Evolutionary conservation across 1,140 invertebrate species (phyloP).

Genomic region (Ditylenchus dipsaci): DNA sequence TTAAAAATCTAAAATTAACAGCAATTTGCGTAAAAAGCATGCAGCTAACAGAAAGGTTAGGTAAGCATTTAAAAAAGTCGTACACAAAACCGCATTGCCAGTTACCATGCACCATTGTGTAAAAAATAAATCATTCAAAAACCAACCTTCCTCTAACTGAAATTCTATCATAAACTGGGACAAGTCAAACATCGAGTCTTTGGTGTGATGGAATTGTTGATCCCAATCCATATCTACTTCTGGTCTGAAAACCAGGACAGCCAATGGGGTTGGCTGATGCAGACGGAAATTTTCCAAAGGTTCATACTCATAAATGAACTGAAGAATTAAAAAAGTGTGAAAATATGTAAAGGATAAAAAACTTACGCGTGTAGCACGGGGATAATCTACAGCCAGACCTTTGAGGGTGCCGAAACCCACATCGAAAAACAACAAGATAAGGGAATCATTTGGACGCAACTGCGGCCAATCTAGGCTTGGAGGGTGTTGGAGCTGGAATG

Average conservation of each 20-base stretch:
- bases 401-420: constrained; percentile 50
- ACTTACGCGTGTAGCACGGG: constrained; percentile 40
- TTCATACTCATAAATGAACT: constrained; percentile 30
- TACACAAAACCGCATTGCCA: background rate
- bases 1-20: no score
- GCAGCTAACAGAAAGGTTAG: no score
- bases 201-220: background rate
- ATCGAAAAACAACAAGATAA: constrained; percentile 44
- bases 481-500: constrained; percentile 37
- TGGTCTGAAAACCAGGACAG: constrained; percentile 43
- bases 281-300: constrained; percentile 51
- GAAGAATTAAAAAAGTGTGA: no score
- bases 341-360: background rate
- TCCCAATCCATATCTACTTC: constrained; percentile 13
- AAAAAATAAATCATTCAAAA: background rate
- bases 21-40: no score
- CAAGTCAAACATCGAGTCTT: constrained; percentile 41
- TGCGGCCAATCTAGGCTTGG: constrained; percentile 50
- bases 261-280: constrained; percentile 47
- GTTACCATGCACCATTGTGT: constrained; percentile 1
- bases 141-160: constrained; percentile 43
- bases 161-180: constrained; percentile 46
- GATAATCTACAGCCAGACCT: constrained; percentile 49
- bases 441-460: constrained; percentile 38
- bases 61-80: background rate